These are phyloP conservation scores for Pipistrellus pygmaeus DNA, from an alignment of 2,797 vertebrate genomes.

Conservation along the genomic window DNA sequence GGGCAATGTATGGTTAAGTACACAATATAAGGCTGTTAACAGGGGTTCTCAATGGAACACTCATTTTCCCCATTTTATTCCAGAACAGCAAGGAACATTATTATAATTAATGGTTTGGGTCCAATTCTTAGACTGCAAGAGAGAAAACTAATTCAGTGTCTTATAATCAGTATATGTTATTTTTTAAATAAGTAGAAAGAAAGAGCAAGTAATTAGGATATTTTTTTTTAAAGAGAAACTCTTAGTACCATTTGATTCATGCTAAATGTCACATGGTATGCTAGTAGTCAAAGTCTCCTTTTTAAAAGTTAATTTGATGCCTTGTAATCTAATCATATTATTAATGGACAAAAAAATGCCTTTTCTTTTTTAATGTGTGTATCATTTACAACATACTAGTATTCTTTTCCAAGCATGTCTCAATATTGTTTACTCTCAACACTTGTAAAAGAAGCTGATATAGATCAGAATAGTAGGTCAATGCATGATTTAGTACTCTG, in stretches of 20 bases:
- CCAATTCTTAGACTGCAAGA: not conserved
- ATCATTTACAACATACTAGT: not conserved
- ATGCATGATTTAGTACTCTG: not conserved
- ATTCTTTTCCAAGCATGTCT: not conserved
- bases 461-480: not conserved
- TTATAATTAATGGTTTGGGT: not conserved
- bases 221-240: not conserved
- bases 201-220: not conserved
- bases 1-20: not conserved
- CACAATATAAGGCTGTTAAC: not conserved
- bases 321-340: not conserved
- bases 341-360: not conserved
- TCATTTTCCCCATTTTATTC: not conserved
- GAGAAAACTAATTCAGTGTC: not conserved
- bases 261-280: not conserved
- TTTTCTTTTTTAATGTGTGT: not conserved
- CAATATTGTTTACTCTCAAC: not conserved
- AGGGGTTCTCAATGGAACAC: not conserved
- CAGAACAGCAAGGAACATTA: not conserved
- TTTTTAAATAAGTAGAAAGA: constrained; percentile 30
- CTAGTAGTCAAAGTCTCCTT: not conserved
- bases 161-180: not conserved
- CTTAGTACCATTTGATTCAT: not conserved
- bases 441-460: not conserved
- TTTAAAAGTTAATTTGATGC: not conserved